These are phyloP conservation scores for Pyrocoelia pectoralis DNA, from an alignment of 2,888 invertebrate species.

Conservation along the genomic window DNA sequence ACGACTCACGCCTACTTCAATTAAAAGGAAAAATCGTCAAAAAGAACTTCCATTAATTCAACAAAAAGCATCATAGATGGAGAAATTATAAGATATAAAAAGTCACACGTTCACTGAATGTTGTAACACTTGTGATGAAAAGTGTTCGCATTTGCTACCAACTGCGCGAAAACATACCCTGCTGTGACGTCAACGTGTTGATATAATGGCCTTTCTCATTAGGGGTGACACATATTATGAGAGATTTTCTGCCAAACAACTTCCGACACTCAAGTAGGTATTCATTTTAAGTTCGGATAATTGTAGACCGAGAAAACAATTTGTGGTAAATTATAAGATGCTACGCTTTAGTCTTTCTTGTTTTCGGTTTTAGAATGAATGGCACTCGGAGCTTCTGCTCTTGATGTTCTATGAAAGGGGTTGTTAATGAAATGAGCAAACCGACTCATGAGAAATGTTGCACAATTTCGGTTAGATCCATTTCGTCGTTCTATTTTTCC, in stretches of 20 bases:
- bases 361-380: neutral
- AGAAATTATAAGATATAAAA: slow-evolving; percentile 46
- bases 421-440: neutral
- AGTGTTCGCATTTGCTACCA: slow-evolving; percentile 44
- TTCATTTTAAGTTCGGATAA: slow-evolving; percentile 23
- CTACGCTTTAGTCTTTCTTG: neutral
- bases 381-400: neutral
- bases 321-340: slow-evolving; percentile 10
- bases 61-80: slow-evolving; percentile 30
- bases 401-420: neutral
- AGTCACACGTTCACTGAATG: slow-evolving; percentile 41
- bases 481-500: neutral
- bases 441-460: neutral
- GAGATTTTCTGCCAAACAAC: slow-evolving; percentile 30
- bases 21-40: neutral
- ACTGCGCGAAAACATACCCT: slow-evolving; percentile 46
- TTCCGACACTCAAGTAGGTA: slow-evolving; percentile 24
- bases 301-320: slow-evolving; percentile 24
- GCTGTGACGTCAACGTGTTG: slow-evolving; percentile 40
- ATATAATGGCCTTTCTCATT: slow-evolving; percentile 45
- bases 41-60: slow-evolving; percentile 1
- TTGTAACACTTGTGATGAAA: slow-evolving; percentile 46
- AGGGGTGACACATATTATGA: slow-evolving; percentile 40
- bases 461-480: neutral
- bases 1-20: slow-evolving; percentile 2